Conservation (phyloP, 2,888 invertebrate genomes). For the Salticus scenicus region DNA sequence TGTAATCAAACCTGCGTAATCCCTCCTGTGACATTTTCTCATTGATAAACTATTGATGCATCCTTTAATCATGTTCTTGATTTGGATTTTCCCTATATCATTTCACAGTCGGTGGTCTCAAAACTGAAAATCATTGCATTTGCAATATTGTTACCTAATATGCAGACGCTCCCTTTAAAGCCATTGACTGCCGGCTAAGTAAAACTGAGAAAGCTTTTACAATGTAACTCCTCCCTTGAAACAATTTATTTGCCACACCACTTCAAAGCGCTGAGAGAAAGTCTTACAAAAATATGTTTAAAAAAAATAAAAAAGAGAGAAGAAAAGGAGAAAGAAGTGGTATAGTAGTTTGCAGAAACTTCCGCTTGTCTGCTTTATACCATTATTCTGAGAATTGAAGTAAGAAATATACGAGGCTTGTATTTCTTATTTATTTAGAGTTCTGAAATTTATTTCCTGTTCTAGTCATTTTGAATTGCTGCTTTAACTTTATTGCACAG, state of each 20-base stretch:
- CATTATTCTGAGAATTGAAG: not conserved
- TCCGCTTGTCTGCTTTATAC: constrained; percentile 1
- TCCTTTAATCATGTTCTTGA: too few relatives aligned
- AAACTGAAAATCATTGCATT: too few relatives aligned
- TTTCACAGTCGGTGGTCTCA: too few relatives aligned
- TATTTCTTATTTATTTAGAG: not conserved
- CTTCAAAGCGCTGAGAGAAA: constrained; percentile 5
- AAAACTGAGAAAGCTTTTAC: not conserved
- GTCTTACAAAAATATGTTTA: constrained; percentile 5
- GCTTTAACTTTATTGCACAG: not conserved
- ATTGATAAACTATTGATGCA: too few relatives aligned
- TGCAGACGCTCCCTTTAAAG: not conserved
- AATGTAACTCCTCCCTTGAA: constrained; percentile 4
- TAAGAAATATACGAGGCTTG: not conserved
- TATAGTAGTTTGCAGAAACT: not conserved
- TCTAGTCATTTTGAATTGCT: not conserved
- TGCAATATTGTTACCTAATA: not conserved
- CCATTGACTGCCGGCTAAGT: not conserved
- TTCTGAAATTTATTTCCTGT: not conserved
- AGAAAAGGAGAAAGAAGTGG: not conserved
- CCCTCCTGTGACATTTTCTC: too few relatives aligned
- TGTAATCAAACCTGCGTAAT: too few relatives aligned
- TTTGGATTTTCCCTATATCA: too few relatives aligned
- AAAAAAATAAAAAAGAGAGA: not conserved
- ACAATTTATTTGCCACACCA: not conserved